These are phyloP conservation scores for Nesogale talazaci DNA, from an alignment of 2,113 vertebrate genomes.

Conservation along the genomic window DNA sequence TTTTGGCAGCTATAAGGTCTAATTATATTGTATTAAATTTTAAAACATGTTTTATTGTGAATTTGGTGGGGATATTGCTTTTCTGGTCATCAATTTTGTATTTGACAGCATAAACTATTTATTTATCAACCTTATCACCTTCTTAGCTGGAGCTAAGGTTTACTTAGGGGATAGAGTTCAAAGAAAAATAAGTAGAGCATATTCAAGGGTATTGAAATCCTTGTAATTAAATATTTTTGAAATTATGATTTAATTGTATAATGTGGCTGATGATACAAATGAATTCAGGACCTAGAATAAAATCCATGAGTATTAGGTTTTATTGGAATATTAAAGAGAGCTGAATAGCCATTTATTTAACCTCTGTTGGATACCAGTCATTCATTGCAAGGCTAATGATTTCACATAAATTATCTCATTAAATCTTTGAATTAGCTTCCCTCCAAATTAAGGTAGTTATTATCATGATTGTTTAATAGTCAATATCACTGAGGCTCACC, in stretches of 20 bases:
- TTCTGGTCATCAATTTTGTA: too few relatives aligned
- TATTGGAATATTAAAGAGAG: background rate
- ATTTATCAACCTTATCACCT: too few relatives aligned
- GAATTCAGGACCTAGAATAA: slow-evolving; percentile 38
- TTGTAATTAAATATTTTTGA: slow-evolving; percentile 53
- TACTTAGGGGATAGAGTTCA: slow-evolving; percentile 4
- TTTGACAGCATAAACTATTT: too few relatives aligned
- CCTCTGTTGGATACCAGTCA: background rate
- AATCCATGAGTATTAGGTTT: background rate
- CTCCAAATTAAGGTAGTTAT: background rate
- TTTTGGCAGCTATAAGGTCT: background rate
- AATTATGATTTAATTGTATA: slow-evolving; percentile 13
- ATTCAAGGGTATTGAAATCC: background rate
- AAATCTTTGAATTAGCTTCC: slow-evolving; percentile 16
- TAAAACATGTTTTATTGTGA: too few relatives aligned
- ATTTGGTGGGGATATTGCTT: too few relatives aligned
- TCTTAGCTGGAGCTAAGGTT: background rate
- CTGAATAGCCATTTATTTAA: background rate
- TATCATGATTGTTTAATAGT: background rate
- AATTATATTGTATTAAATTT: too few relatives aligned
- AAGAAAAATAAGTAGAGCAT: background rate
- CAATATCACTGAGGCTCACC: background rate
- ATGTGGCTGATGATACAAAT: background rate
- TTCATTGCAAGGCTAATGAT: background rate
- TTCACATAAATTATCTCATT: slow-evolving; percentile 40